Evolutionary conservation across 2,797 vertebrate species (phyloP).

Genomic region (Catharus ustulatus): DNA sequence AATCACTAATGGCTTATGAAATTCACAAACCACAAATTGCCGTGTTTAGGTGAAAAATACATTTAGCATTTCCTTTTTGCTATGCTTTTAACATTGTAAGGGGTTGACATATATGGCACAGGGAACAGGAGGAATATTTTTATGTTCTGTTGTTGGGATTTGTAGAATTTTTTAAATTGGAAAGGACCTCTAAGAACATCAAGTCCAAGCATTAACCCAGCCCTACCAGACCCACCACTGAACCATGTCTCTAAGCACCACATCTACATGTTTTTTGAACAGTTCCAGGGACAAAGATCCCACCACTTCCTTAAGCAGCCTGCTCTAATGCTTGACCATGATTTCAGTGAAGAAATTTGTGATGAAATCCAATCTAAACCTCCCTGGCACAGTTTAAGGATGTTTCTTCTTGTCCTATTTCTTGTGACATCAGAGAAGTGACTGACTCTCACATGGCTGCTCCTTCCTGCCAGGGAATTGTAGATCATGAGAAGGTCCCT

Average conservation of each 20-base stretch:
- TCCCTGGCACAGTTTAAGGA: background rate
- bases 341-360: background rate
- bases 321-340: background rate
- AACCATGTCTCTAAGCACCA: background rate
- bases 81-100: background rate
- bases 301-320: background rate
- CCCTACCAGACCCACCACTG: background rate
- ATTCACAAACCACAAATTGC: background rate
- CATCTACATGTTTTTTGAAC: background rate
- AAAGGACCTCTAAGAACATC: background rate
- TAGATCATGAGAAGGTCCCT: background rate
- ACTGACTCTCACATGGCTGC: rapidly evolving
- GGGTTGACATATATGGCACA: background rate
- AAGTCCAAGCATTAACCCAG: background rate
- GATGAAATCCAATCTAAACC: background rate
- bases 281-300: background rate
- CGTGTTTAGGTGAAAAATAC: background rate
- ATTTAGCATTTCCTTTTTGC: background rate
- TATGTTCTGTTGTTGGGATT: background rate
- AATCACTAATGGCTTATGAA: background rate
- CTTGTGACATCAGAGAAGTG: background rate
- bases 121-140: background rate
- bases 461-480: background rate
- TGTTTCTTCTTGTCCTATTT: background rate
- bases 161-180: background rate